Conservation (phyloP, 2,113 vertebrate genomes). For the Parus major region DNA sequence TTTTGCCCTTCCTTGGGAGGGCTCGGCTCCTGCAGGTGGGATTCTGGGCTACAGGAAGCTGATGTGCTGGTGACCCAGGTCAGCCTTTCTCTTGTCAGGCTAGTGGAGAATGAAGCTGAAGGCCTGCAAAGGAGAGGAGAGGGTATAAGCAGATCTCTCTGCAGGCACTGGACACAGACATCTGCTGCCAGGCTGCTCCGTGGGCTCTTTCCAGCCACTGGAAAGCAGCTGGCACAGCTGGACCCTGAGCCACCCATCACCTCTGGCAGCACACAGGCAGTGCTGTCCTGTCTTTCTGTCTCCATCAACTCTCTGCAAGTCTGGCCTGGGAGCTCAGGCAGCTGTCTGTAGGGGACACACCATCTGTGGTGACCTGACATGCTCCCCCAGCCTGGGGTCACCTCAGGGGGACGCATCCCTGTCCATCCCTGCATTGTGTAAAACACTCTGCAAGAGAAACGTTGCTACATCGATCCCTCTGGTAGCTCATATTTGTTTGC, state of each 20-base stretch:
- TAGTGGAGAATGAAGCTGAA: background rate
- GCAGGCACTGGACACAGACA: background rate
- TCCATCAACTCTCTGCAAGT: background rate
- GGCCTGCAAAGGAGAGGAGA: background rate
- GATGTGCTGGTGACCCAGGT: background rate
- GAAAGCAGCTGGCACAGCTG: background rate
- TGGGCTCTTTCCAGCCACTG: background rate
- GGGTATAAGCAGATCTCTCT: background rate
- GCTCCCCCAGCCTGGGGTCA: background rate
- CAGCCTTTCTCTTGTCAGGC: background rate
- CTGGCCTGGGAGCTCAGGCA: background rate
- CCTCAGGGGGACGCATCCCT: background rate
- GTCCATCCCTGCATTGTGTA: background rate
- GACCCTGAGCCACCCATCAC: background rate
- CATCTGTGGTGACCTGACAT: background rate
- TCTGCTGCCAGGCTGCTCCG: background rate
- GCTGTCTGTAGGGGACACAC: background rate
- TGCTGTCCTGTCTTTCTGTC: background rate
- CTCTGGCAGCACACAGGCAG: background rate
- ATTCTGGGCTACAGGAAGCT: background rate
- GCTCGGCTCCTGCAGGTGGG: background rate
- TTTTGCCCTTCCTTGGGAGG: background rate
- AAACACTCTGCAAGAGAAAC: background rate
- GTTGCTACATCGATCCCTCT: background rate
- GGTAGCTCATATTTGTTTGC: background rate